These are phyloP conservation scores for Ochlodes sylvanus DNA, from an alignment of 2,888 invertebrate genomes.

Conservation along the genomic window DNA sequence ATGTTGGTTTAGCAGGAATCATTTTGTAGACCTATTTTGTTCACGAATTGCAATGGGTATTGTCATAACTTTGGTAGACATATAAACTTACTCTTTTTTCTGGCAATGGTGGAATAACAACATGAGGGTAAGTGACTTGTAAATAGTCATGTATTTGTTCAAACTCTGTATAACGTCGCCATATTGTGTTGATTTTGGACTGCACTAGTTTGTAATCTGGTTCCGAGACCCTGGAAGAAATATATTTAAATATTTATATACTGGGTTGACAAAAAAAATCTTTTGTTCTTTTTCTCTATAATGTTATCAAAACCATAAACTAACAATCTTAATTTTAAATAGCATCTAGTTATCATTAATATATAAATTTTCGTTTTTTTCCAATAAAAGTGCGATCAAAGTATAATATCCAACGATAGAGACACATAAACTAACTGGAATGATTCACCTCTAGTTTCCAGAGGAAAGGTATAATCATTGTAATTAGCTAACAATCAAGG, in stretches of 20 bases:
- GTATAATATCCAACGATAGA: not conserved
- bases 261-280: no score
- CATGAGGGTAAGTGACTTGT: conserved; percentile 91
- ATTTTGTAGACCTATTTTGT: no score
- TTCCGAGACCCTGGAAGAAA: conserved; percentile 86
- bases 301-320: no score
- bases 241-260: conserved; percentile 2
- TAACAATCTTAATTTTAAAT: no score
- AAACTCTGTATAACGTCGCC: conserved; percentile 94
- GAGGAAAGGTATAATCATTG: not conserved
- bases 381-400: no score
- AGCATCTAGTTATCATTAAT: no score
- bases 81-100: conserved; percentile 87
- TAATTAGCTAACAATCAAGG: conserved; percentile 27
- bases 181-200: conserved; percentile 87
- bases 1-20: no score
- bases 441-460: conserved; percentile 9
- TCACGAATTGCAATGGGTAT: no score
- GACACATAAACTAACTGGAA: not conserved
- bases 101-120: conserved; percentile 92
- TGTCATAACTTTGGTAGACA: no score
- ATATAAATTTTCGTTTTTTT: no score
- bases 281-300: no score
- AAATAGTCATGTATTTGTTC: conserved; percentile 91
- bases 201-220: conserved; percentile 86